Evolutionary conservation across 1,140 invertebrate species (phyloP), one percentile per base, ranked within the genome.

Genomic region (Philotrypesis tridentata): DNA sequence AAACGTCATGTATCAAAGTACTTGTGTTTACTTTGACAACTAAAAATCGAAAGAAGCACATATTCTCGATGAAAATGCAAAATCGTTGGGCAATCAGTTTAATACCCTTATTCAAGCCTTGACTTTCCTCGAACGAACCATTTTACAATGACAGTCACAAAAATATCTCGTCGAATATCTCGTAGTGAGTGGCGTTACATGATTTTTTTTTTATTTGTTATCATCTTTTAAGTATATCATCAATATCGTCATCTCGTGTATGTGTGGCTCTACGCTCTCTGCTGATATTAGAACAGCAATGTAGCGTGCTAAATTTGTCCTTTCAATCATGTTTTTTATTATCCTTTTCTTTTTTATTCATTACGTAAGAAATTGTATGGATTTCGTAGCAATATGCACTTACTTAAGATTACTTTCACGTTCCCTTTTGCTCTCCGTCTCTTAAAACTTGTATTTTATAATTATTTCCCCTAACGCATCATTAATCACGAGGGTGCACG

Each of bases 131-230:
- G 70, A 79, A 79, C 71, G 82, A 83, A 68, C 71, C 72, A 43
- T 83, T 79, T 85, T 82, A 86, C 84, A 85, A 85, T 87, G 89
- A 89, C 86, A 88, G 86, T 90, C 89, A 91, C 86, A 91, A 91
- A 91, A 91, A 91, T 91, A 91, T 88, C 82, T 88, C 83, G 85
- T 84, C 68, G 70, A 86, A 86, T 85, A 86, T 87, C 83, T 85
- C 82, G 82, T 83, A 83, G 60, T 73, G 71, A 82, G 71, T 83
- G 74, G 76, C 80, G 37, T 73, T 80, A 83, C 60, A 83, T 76
- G 63, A 68, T 79, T 80, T 79, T 79, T 80, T 79, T 79, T 70
- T 73, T 82, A n/a, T 83, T 76, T 21, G 17, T 55, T 55, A 55
- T 55, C 48, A 55, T 75, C 43, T 72, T 79, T 71, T 82, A 83